Evolutionary conservation across 2,888 invertebrate species (phyloP), one percentile per base, ranked within the genome.

Genomic region (Oxyteleia sp.): DNA sequence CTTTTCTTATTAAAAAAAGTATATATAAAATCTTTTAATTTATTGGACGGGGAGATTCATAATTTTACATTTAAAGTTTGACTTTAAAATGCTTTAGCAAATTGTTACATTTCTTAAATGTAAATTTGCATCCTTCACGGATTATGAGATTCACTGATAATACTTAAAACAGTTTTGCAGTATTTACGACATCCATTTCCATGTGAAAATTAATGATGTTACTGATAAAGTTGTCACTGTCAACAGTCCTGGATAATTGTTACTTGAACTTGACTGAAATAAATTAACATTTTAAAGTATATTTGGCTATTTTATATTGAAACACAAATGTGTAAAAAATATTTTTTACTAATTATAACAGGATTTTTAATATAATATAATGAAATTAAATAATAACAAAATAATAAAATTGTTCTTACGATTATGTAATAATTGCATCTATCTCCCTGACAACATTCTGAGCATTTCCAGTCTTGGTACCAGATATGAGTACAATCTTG

Each of bases 381-480:
- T n/a, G n/a, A n/a, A n/a, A n/a, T n/a, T n/a, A n/a, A n/a, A n/a
- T n/a, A n/a, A n/a, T n/a, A n/a, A n/a, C n/a, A n/a, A n/a, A n/a
- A n/a, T n/a, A n/a, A n/a, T n/a, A n/a, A 26, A 69, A 66, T 55
- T 45, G 18, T 20, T 75, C 98, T 97, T 94, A 99, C 98, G 92
- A 99, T 97, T 59, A 98, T 96, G 93, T 96, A 99, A 93, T 97
- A 99, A 93, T 99, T 99, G 94, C 99, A 99, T 68, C 98, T 95
- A 93, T 99, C 99, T 59, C 99, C 99, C 90, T 97, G 97, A 92
- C 99, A 99, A 93, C 99, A 99, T 92, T 99, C 98, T 0, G 97
- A 96, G 94, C 99, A 99, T 85, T 96, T 96, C 99, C 99, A 99
- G 94, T 99, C 99, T 91, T 98, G 96, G 91, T 98, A 99, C 98